Conservation (phyloP, 2,797 vertebrate genomes). For the Phalloptychus januarius region DNA sequence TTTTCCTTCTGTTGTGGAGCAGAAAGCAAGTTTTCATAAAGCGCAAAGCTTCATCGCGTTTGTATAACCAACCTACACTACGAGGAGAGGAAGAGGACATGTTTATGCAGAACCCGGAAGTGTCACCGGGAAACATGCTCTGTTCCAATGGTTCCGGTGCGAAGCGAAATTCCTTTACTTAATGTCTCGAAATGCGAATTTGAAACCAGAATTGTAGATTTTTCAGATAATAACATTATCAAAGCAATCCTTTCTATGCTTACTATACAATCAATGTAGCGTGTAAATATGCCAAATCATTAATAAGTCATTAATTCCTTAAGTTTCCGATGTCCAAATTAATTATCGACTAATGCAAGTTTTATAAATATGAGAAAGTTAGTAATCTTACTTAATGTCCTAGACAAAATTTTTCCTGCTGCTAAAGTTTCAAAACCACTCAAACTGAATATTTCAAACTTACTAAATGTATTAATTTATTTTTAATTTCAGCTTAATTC, state of each 20-base stretch:
- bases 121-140: slow-evolving; percentile 37
- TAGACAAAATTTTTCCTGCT: background rate
- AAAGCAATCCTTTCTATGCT: background rate
- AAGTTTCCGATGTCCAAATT: background rate
- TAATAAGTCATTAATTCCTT: background rate
- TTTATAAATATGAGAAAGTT: background rate
- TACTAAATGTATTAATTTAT: background rate
- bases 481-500: background rate
- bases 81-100: background rate
- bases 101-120: slow-evolving; percentile 28
- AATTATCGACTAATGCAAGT: background rate
- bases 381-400: background rate
- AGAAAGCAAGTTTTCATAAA: background rate
- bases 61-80: background rate
- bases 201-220: background rate
- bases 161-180: background rate
- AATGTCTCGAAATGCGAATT: background rate
- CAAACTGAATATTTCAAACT: background rate
- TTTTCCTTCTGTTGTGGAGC: background rate
- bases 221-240: background rate
- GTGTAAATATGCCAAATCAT: background rate
- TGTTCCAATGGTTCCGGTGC: slow-evolving; percentile 18
- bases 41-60: background rate
- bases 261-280: background rate
- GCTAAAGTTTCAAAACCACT: background rate